Evolutionary conservation across 2,888 invertebrate genomes (phyloP).

Genomic region (Ethmia dodecea): DNA sequence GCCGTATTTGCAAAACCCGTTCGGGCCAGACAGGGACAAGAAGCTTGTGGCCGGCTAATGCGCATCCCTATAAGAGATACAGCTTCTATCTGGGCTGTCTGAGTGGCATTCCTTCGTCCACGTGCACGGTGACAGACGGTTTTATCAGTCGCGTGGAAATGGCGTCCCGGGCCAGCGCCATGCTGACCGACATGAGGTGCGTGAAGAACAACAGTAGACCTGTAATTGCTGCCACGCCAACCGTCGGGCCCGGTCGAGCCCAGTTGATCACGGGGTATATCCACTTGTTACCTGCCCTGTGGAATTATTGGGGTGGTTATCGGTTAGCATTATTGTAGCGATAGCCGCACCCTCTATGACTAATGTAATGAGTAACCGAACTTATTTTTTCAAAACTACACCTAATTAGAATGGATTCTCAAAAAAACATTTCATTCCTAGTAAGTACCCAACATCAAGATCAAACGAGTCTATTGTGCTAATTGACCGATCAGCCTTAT

Average conservation of each 20-base stretch:
- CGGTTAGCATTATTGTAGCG: no score
- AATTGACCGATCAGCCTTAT: no score
- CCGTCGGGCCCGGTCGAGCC: conserved; percentile 79
- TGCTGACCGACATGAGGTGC: conserved; percentile 76
- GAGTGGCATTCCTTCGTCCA: conserved; percentile 38
- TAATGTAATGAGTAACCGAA: no score
- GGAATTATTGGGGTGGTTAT: no score
- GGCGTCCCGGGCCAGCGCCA: conserved; percentile 69
- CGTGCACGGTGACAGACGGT: conserved; percentile 2
- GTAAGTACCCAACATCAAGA: no score
- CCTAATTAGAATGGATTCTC: no score
- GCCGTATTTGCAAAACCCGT: no score
- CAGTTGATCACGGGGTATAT: conserved; percentile 89
- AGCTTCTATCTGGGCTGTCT: conserved; percentile 20
- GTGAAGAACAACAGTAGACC: conserved; percentile 78
- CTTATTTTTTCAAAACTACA: no score
- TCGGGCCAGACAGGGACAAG: no score
- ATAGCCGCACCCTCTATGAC: no score
- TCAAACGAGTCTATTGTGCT: no score
- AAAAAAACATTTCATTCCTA: no score
- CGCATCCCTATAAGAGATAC: background rate
- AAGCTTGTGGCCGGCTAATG: background rate
- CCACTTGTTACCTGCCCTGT: conserved; percentile 79
- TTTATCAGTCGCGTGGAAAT: conserved; percentile 24
- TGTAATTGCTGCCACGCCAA: conserved; percentile 79